Conservation (phyloP, 2,888 invertebrate species). For the Pardosa pseudoannulata region DNA sequence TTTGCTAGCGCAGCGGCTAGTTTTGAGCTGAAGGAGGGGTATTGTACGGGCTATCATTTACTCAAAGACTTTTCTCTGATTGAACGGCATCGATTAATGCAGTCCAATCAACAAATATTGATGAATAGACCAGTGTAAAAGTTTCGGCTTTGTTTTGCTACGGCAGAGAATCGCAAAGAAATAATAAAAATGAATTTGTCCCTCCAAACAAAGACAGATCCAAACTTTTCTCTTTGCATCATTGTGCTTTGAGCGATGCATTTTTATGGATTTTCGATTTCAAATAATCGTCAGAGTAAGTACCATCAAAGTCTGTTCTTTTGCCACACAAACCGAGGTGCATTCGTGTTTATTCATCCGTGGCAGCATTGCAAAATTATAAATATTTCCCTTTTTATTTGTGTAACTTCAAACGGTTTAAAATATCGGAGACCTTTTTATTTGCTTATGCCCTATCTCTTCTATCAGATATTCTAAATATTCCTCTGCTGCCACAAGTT, state of each 20-base stretch:
- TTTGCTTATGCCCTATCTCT: conserved; percentile 32
- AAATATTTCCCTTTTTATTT: conserved; percentile 52
- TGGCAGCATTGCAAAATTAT: conserved; percentile 26
- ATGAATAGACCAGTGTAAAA: not conserved
- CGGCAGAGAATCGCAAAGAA: not conserved
- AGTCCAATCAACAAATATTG: not conserved
- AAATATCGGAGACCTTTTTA: conserved; percentile 54
- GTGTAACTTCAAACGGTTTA: conserved; percentile 52
- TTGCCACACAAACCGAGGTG: not conserved
- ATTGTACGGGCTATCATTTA: no score
- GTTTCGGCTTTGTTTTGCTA: not conserved
- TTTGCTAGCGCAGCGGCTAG: no score
- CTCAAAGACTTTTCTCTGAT: no score
- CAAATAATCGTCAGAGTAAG: not conserved
- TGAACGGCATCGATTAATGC: not conserved
- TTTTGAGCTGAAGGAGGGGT: no score
- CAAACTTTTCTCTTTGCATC: not conserved
- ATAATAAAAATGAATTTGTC: not conserved
- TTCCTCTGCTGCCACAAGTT: conserved; percentile 44
- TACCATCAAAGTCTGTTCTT: conserved; percentile 45
- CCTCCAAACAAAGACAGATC: not conserved
- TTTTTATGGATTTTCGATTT: conserved; percentile 26
- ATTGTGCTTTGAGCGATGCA: not conserved
- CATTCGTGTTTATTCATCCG: conserved; percentile 30
- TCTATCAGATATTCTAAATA: conserved; percentile 35